Evolutionary conservation across 2,888 invertebrate species (phyloP).

Genomic region (Dynastes grantii): DNA sequence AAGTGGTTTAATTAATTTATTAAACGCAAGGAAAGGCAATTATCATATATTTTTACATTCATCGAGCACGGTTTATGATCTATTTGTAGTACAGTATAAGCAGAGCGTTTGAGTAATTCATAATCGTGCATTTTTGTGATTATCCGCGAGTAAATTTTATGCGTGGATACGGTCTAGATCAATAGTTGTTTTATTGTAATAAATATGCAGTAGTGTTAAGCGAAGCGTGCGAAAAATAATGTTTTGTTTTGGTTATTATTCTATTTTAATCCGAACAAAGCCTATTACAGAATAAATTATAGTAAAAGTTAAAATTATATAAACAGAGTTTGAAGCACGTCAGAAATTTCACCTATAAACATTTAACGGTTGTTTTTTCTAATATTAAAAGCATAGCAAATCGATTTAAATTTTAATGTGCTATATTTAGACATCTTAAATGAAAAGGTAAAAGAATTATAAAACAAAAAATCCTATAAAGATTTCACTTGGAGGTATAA

Average conservation of each 20-base stretch:
- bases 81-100: neutral
- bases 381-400: too few species aligned
- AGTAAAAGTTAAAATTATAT: constrained; percentile 11
- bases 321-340: neutral
- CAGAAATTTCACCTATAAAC: too few species aligned
- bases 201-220: neutral
- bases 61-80: constrained; percentile 3
- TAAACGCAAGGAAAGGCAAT: neutral
- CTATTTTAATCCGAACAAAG: neutral
- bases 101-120: neutral
- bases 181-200: constrained; percentile 1
- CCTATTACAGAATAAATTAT: neutral
- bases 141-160: neutral
- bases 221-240: neutral
- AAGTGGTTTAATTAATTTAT: neutral
- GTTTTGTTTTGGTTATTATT: constrained; percentile 3
- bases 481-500: too few species aligned
- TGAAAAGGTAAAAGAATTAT: too few species aligned
- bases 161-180: constrained; percentile 15
- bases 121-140: neutral
- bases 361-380: too few species aligned
- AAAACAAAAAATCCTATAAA: too few species aligned
- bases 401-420: too few species aligned
- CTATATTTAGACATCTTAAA: too few species aligned
- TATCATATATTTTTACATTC: neutral